Conservation (phyloP, 2,888 invertebrate genomes). For the Pseudanteris insignis region DNA sequence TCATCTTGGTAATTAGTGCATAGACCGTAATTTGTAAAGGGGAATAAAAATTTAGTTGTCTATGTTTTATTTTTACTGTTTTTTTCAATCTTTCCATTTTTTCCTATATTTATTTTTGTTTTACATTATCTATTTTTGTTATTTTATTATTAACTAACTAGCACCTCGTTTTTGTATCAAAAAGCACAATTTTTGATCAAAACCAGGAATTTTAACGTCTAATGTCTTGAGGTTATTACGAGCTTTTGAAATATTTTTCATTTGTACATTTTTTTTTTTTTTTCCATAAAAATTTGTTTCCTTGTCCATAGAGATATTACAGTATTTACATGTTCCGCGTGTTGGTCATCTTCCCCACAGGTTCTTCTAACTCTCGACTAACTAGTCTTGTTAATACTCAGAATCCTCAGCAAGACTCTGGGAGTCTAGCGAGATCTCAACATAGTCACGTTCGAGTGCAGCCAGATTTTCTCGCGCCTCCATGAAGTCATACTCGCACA, state of each 20-base stretch:
- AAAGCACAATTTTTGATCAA: conserved; percentile 26
- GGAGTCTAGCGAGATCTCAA: conserved; percentile 81
- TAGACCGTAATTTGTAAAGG: too few relatives aligned
- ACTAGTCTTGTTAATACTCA: neutral
- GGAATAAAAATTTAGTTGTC: too few relatives aligned
- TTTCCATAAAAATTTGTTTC: conserved; percentile 2
- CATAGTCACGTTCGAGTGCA: conserved; percentile 82
- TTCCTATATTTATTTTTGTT: conserved; percentile 10
- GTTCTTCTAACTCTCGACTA: too few relatives aligned
- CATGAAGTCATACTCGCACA: conserved; percentile 88
- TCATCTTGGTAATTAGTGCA: too few relatives aligned
- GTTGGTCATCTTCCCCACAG: too few relatives aligned
- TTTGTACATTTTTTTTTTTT: conserved; percentile 8
- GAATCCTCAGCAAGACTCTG: conserved; percentile 41
- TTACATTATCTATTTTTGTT: conserved; percentile 29
- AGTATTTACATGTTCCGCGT: too few relatives aligned
- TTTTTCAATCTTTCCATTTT: neutral
- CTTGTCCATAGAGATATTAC: too few relatives aligned
- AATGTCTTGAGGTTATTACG: conserved; percentile 16
- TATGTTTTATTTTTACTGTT: neutral
- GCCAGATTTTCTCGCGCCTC: conserved; percentile 89
- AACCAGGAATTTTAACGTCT: conserved; percentile 34
- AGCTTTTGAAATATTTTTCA: neutral
- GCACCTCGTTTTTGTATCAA: conserved; percentile 40
- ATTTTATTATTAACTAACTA: conserved; percentile 7